Percentiles rank a stretch among this genome's conserved stretches.
These are phyloP conservation scores for Drosophila kohkoa DNA, from an alignment of 1,140 invertebrate species.

Conservation along the genomic window DNA sequence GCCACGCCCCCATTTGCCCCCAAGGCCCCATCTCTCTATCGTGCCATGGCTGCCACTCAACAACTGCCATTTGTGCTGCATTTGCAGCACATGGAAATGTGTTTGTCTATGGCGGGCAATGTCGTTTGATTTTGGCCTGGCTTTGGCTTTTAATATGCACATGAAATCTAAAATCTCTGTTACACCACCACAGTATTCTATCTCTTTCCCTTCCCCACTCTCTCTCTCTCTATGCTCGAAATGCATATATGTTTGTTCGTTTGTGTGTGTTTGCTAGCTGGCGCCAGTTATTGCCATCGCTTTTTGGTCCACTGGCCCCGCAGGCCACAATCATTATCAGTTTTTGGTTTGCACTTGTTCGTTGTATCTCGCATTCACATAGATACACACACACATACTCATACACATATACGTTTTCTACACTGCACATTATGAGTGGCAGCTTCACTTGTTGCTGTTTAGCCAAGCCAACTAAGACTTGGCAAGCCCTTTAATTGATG, in stretches of 20 bases:
- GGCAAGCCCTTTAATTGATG: constrained; percentile 45
- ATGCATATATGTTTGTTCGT: constrained; percentile 22
- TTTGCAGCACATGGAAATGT: constrained; percentile 40
- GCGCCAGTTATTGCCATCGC: constrained; percentile 75
- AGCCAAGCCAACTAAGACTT: neutral
- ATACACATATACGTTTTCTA: constrained; percentile 6
- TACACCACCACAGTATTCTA: neutral
- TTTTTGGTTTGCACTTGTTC: constrained; percentile 70
- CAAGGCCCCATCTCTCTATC: neutral
- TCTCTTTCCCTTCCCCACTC: neutral
- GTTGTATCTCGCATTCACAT: constrained; percentile 51
- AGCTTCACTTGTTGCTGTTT: constrained; percentile 42
- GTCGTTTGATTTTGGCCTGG: constrained; percentile 44
- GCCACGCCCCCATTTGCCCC: constrained; percentile 2
- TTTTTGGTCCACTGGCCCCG: constrained; percentile 55
- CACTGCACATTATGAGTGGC: constrained; percentile 31
- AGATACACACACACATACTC: constrained; percentile 41
- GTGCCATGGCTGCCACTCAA: constrained; percentile 17
- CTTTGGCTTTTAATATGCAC: constrained; percentile 56
- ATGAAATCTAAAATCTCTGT: constrained; percentile 50
- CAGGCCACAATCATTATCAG: constrained; percentile 81
- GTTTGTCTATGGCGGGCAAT: constrained; percentile 42
- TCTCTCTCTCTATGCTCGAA: constrained; percentile 7
- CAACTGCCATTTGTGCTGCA: constrained; percentile 49
- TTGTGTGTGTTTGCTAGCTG: constrained; percentile 47